Percentiles rank a stretch among this genome's conserved stretches.
phyloP scores from a whole-genome alignment of 2,888 invertebrate species.

The Parapristionchus giblindavisi region DNA sequence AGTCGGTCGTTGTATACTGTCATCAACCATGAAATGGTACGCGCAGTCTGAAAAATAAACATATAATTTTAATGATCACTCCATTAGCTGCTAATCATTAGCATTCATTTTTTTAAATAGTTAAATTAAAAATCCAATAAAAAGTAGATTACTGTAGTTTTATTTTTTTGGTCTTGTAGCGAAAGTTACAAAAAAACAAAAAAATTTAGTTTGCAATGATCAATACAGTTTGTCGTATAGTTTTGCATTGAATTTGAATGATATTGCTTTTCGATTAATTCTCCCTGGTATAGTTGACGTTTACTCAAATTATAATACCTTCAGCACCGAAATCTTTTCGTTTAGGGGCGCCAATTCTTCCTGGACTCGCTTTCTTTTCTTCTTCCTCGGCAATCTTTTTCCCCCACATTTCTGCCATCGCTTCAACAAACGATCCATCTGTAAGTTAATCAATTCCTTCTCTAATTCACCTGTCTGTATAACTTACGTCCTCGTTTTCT shows the following conservation, averaged over 20 bases:
- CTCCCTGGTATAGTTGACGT: background rate
- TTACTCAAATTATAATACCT: background rate
- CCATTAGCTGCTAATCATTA: too few species aligned
- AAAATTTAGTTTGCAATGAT: too few species aligned
- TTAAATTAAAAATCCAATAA: too few species aligned
- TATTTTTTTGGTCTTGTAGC: too few species aligned
- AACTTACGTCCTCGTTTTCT: background rate
- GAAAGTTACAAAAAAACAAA: too few species aligned
- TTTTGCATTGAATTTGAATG: too few species aligned
- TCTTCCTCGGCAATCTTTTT: background rate
- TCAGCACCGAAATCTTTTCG: conserved; percentile 8
- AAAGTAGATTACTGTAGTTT: too few species aligned
- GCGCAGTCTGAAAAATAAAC: too few species aligned
- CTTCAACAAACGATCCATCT: conserved; percentile 7
- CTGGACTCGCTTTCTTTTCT: background rate
- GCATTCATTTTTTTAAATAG: too few species aligned
- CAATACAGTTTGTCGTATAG: too few species aligned
- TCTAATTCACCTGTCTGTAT: background rate
- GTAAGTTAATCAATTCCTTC: background rate
- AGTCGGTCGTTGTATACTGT: background rate
- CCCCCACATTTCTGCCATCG: conserved; percentile 9
- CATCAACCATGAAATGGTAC: background rate
- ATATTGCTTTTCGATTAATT: too few species aligned
- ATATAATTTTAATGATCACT: too few species aligned
- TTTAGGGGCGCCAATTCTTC: background rate